Conservation (phyloP, 2,888 invertebrate species). For the Clostera curtula region DNA sequence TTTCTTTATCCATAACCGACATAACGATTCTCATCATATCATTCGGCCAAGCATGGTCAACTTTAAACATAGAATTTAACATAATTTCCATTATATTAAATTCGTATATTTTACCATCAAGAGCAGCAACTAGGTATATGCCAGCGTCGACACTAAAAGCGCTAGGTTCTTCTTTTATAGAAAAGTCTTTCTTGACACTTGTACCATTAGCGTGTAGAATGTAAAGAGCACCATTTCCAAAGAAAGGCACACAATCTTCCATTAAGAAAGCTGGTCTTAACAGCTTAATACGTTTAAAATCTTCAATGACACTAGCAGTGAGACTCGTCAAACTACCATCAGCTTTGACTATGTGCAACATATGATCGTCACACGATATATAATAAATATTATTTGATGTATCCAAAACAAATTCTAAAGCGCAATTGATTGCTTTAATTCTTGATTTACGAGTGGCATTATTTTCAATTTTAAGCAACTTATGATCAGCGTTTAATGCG, state of each 20-base stretch:
- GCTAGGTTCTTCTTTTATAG: slow-evolving; percentile 32
- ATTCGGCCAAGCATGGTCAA: slow-evolving; percentile 23
- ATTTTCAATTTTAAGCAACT: slow-evolving; percentile 39
- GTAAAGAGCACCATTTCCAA: slow-evolving; percentile 41
- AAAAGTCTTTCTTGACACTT: slow-evolving; percentile 40
- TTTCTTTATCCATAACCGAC: slow-evolving; percentile 41
- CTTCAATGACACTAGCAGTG: slow-evolving; percentile 32
- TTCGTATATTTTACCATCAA: slow-evolving; percentile 52
- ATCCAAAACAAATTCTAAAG: slow-evolving; percentile 51
- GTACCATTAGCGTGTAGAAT: slow-evolving; percentile 45
- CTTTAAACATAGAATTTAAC: slow-evolving; percentile 44
- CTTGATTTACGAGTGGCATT: slow-evolving; percentile 38
- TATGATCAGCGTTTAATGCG: slow-evolving; percentile 32
- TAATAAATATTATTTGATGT: slow-evolving; percentile 52
- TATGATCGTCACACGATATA: slow-evolving; percentile 35
- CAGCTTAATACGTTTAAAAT: slow-evolving; percentile 36
- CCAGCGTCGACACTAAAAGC: slow-evolving; percentile 51
- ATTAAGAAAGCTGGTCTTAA: slow-evolving; percentile 51
- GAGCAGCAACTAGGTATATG: slow-evolving; percentile 45
- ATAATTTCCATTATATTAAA: slow-evolving; percentile 52
- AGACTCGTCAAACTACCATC: slow-evolving; percentile 27
- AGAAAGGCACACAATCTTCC: slow-evolving; percentile 46
- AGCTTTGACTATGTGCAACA: slow-evolving; percentile 35
- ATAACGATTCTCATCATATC: slow-evolving; percentile 41
- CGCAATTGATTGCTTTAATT: slow-evolving; percentile 33